Base-by-base conservation (phyloP, 2,113 vertebrate genomes). In the Trematomus loennbergii region DNA sequence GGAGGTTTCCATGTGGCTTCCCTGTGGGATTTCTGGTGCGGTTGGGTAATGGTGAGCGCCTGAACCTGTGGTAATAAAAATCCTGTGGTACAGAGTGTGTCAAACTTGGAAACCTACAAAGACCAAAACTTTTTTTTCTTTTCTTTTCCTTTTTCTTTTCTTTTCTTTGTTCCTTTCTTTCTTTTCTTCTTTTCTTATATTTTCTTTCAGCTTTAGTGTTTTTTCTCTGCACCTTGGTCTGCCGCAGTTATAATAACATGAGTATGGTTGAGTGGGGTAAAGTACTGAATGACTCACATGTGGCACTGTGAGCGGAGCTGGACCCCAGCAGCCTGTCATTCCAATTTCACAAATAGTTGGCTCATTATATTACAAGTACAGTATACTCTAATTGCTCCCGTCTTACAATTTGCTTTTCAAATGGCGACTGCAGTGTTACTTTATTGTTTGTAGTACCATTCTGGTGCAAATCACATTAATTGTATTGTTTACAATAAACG, bases 21-120 rank as follows among this genome's bases (percentile, higher is more conserved):
- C 72, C 63, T 25, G 29, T 55, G 87, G 91, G 90, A 87, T 82
- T 89, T 81, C 80, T 88, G 78, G 60, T 75, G 55, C 54, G 84
- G 82, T 18, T 84, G 83, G 84, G 84, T 89, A 87, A 86, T 86
- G 72, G 73, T 54, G 65, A 83, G 71, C 5, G 60, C 63, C 72
- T 88, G 74, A 89, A 87, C 73, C 68, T 84, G 82, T 13, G 85
- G 86, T 88, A 54, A 48, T 71, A 71, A 86, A 58, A 89, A 80
- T 83, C 86, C 85, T 83, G 84, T 77, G 88, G 88, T 83, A 25
- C 70, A 81, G 65, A 75, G 83, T 71, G 81, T 88, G 82, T 88
- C 82, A 88, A 86, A 79, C 78, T 81, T 69, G 68, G 79, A 84
- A 80, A 86, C 61, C 55, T 71, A 29, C 13, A 45, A 12, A 67